Base-by-base conservation (phyloP, 2,888 invertebrate species). In the Cataglyphis albicans region DNA sequence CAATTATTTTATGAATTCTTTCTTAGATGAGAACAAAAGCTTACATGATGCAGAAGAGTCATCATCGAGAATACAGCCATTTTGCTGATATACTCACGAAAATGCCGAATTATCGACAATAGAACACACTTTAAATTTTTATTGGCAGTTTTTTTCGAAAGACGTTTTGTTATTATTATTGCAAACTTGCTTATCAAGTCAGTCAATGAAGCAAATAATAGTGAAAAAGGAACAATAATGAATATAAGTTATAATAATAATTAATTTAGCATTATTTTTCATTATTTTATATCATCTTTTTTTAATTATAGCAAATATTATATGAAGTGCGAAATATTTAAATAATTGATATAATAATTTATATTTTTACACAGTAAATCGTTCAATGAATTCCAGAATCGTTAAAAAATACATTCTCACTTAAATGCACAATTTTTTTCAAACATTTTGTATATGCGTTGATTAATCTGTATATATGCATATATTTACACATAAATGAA, bases 1-100 rank as follows among this genome's bases (percentile, higher is more conserved):
- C 59, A 59, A 67, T 44, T 80, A 35, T 35, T 70, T 48, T 5
- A 7, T 59, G 48, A 84, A 76, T 86, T 80, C 82, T 15, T 89
- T 83, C 88, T 5, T 65, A 95, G 95, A 87, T 88, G 63, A 92
- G 91, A 86, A 93, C 93, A 1, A 75, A 93, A 81, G 93, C 94
- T 61, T 94, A 94, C 78, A 90, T 94, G 82, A 86, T 83, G 44
- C 90, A 89, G 41, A 94, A 93, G 72, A 93, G 93, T 88, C 91
- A 92, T 70, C 86, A 84, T 73, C 87, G 87, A 18, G 90, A 92
- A 59, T 93, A 92, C 76, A 90, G 92, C 72, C 92, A 93, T 84
- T 93, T 93, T 68, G 74, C 87, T 15, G 93, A 93, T 75, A 91
- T 94, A 80, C 82, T 94, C 44, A 91, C 86, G 44, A 93, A 91